Evolutionary conservation across 2,888 invertebrate genomes (phyloP).

Genomic region (Drosophila demipolita): DNA sequence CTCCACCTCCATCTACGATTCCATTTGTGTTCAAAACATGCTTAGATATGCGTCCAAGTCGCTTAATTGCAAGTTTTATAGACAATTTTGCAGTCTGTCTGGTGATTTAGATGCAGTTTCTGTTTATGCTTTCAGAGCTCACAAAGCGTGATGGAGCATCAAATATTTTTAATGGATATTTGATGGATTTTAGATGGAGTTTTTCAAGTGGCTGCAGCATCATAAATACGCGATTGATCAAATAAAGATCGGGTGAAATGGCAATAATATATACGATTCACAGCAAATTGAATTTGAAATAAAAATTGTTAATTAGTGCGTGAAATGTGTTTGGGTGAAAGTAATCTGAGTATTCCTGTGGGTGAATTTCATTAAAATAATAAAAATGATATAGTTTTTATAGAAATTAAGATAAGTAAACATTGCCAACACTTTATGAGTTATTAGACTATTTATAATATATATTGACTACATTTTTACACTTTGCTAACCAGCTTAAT

Average conservation of each 20-base stretch:
- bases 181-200: slow-evolving; percentile 65
- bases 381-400: neutral
- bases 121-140: slow-evolving; percentile 16
- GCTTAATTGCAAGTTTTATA: slow-evolving; percentile 77
- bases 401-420: neutral
- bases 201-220: slow-evolving; percentile 36
- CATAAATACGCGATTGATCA: slow-evolving; percentile 60
- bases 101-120: slow-evolving; percentile 35
- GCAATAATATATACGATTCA: slow-evolving; percentile 27
- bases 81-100: slow-evolving; percentile 61
- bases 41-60: slow-evolving; percentile 73
- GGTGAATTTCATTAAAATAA: slow-evolving; percentile 1
- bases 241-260: slow-evolving; percentile 33
- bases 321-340: slow-evolving; percentile 26
- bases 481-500: slow-evolving; percentile 8
- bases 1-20: slow-evolving; percentile 21
- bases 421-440: neutral
- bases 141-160: slow-evolving; percentile 47
- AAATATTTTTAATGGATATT: slow-evolving; percentile 48
- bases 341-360: neutral
- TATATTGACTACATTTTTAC: slow-evolving; percentile 11
- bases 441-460: neutral
- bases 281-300: slow-evolving; percentile 41
- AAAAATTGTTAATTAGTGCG: slow-evolving; percentile 33
- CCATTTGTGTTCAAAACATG: slow-evolving; percentile 49